phyloP scores from a whole-genome alignment of 2,888 invertebrate genomes.

The Malthinus seriepunctatus region DNA sequence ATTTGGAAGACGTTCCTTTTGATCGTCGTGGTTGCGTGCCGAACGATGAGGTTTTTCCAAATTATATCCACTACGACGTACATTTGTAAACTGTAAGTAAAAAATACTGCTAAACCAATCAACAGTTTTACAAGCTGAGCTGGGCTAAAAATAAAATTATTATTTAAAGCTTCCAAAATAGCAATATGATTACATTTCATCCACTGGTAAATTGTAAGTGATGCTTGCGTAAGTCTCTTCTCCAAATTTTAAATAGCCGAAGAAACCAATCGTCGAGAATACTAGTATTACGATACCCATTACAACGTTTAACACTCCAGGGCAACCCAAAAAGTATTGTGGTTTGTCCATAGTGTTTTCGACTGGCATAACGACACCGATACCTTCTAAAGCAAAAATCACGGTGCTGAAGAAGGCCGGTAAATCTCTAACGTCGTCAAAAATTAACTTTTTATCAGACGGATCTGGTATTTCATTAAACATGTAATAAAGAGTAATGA shows the following conservation, averaged over 20 bases:
- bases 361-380: conserved; percentile 90
- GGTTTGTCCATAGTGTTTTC: conserved; percentile 91
- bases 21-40: conserved; percentile 54
- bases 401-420: conserved; percentile 94
- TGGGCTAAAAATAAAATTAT: conserved; percentile 56
- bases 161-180: neutral
- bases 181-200: conserved; percentile 60
- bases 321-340: conserved; percentile 76
- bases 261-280: conserved; percentile 85
- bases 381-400: conserved; percentile 97
- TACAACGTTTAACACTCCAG: conserved; percentile 84
- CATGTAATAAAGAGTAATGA: conserved; percentile 82
- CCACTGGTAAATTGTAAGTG: conserved; percentile 78
- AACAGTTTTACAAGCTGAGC: conserved; percentile 82
- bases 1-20: conserved; percentile 62
- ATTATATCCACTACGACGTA: conserved; percentile 93
- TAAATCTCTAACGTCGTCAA: conserved; percentile 63
- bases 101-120: conserved; percentile 87
- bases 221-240: conserved; percentile 73
- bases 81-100: conserved; percentile 92
- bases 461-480: conserved; percentile 61
- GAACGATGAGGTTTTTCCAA: conserved; percentile 70
- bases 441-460: conserved; percentile 54
- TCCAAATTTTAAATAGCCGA: conserved; percentile 87
- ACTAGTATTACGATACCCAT: conserved; percentile 81